Evolutionary conservation across 2,888 invertebrate genomes (phyloP).

Genomic region (Drosophila testacea): DNA sequence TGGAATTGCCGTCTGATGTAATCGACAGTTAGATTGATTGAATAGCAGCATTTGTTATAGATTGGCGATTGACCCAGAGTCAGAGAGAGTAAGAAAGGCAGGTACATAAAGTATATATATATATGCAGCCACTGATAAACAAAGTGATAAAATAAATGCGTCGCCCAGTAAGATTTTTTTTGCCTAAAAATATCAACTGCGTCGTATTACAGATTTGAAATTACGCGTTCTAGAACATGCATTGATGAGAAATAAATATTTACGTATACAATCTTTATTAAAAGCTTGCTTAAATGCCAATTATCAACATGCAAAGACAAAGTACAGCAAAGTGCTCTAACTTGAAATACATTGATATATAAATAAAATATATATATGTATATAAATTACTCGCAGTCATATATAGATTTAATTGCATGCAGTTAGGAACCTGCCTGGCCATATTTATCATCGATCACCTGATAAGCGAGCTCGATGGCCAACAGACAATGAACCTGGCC

Average conservation of each 20-base stretch:
- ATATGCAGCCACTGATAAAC: constrained; percentile 54
- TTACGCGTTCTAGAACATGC: constrained; percentile 68
- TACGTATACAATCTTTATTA: constrained; percentile 19
- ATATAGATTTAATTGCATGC: constrained; percentile 16
- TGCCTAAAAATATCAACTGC: constrained; percentile 57
- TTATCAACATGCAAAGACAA: constrained; percentile 44
- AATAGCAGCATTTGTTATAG: constrained; percentile 27
- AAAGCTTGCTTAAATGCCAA: constrained; percentile 53
- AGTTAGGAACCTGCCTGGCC: constrained; percentile 47
- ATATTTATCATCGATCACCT: constrained; percentile 60
- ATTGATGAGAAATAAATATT: constrained; percentile 24
- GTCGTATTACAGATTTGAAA: constrained; percentile 64
- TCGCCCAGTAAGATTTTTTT: constrained; percentile 32
- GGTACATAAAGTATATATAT: background rate
- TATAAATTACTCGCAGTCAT: background rate
- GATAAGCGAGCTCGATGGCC: constrained; percentile 50
- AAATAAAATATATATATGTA: constrained; percentile 7
- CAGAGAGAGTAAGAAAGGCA: background rate
- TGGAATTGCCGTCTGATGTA: constrained; percentile 25
- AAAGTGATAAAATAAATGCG: constrained; percentile 74
- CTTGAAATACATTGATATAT: constrained; percentile 42
- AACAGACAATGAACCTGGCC: constrained; percentile 26
- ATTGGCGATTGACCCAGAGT: constrained; percentile 46
- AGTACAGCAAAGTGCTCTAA: constrained; percentile 50
- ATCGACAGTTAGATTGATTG: constrained; percentile 56